These are phyloP conservation scores for Crepidodera aurea DNA, from an alignment of 2,888 invertebrate genomes.

Conservation along the genomic window DNA sequence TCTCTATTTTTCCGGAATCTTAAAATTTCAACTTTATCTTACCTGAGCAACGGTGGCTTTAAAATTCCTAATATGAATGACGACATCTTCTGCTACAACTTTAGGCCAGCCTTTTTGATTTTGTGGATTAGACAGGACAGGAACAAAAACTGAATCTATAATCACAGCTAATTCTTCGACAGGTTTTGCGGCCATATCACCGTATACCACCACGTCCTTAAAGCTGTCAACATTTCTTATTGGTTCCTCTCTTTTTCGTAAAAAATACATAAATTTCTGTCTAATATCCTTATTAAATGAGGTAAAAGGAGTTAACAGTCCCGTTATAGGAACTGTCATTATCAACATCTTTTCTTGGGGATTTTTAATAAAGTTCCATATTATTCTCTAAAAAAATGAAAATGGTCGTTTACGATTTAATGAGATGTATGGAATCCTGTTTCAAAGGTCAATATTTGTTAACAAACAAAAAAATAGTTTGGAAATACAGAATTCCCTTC, in stretches of 20 bases:
- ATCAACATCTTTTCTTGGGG: constrained; percentile 64
- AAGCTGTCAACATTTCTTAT: constrained; percentile 69
- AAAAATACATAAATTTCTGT: constrained; percentile 79
- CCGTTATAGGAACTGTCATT: constrained; percentile 70
- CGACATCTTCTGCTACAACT: constrained; percentile 75
- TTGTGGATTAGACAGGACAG: constrained; percentile 73
- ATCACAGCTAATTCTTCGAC: constrained; percentile 68
- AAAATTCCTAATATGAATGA: constrained; percentile 72
- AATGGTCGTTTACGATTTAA: too few relatives aligned
- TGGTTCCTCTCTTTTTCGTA: constrained; percentile 69
- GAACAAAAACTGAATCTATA: constrained; percentile 77
- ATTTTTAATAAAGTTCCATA: constrained; percentile 66
- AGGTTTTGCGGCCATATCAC: constrained; percentile 76
- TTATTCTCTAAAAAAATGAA: constrained; percentile 61
- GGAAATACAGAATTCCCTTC: too few relatives aligned
- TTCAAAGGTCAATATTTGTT: too few relatives aligned
- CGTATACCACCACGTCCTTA: constrained; percentile 66
- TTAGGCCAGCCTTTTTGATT: constrained; percentile 80
- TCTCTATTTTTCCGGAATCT: too few relatives aligned
- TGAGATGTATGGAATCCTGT: too few relatives aligned
- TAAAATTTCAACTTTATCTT: too few relatives aligned
- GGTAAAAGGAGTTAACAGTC: constrained; percentile 70
- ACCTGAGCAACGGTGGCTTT: constrained; percentile 75
- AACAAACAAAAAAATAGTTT: too few relatives aligned
- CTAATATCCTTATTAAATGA: constrained; percentile 69